Base-by-base conservation (phyloP, 2,113 vertebrate genomes). In the Zingel zingel region DNA sequence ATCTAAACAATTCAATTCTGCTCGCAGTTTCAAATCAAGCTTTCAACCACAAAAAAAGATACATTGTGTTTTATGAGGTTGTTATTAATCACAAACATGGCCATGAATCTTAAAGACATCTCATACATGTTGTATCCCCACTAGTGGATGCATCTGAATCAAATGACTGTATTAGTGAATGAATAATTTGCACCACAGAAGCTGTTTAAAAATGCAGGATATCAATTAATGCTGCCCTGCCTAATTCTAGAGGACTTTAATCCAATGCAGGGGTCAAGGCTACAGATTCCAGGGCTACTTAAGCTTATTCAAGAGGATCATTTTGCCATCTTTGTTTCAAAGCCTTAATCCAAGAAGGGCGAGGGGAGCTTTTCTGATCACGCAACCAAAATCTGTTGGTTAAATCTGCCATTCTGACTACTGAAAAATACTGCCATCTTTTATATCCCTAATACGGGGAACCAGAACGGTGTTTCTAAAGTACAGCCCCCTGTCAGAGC, bases 241-340 rank as follows among this genome's bases (percentile, higher is more conserved):
- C 33, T 87, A 63, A 83, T 71, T 61, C 73, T 70, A 76, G n/a
- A 85, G 63, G 58, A 74, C 64, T 86, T 82, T 85, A 93, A 93
- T 93, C 91, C 81, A 74, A 39, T 50, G 67, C 73, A 59, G 62
- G 74, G 56, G 21, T 21, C 21, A 36, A 70, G 48, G 56, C 74
- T 54, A 47, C 79, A 83, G 77, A 86, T 83, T 77, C 50, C 63
- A 64, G 47, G 45, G 65, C 51, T 56, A 58, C 53, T 80, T 90
- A 92, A 91, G 68, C 79, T 86, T 75, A 87, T 86, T 84, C 53
- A 27, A 27, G 58, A 18, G 83, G 81, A 89, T 89, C 77, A 75
- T 84, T 84, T 83, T 84, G 74, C 74, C 65, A 53, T 90, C 83
- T 85, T 88, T 59, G 77, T 81, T 84, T 79, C 71, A 77, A 80